Base-by-base conservation (phyloP, 2,888 invertebrate genomes). In the Acronicta alni region DNA sequence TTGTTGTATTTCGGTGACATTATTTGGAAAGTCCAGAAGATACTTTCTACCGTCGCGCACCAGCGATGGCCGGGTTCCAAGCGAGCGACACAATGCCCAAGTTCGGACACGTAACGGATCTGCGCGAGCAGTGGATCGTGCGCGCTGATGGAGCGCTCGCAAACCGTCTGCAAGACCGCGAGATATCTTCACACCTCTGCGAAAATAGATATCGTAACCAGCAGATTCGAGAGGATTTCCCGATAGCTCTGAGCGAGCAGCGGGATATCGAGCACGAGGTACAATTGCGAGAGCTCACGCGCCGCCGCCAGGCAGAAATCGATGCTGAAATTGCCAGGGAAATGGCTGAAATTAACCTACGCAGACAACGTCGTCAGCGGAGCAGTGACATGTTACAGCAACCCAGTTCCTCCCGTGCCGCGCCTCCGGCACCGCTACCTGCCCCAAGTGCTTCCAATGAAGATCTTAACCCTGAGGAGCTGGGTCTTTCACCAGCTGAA, bases 171-270 rank as follows among this genome's bases (percentile, higher is more conserved):
- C 94, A 94, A 70, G 94, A 94, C 77, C 89, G 93, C 2, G 94
- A 94, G 77, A 94, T 94, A 56, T 92, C 92, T 0, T 90, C 93
- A 5, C 94, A 94, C 61, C 87, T 94, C 35, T 92, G 91, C 63
- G 94, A 93, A 74, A 94, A 94, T 77, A 83, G 93, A 67, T 90
- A 82, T 69, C 87, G 94, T 10, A 94, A 94, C 75, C 94, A 94
- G 71, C 94, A 92, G 77, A 94, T 94, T 45, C 87, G 94, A 1
- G 94, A 94, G 57, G 94, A 94, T 72, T 94, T 94, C 57, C 94
- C 94, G 0, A 87, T 94, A 12, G 94, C 94, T 3, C 78, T 94
- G 10, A 91, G 77, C 64, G 94, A 93, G 61, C 94, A 94, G 72
- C 82, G 89, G 14, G 92, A 84, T 35, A 83, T 94, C 14, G 94